These are phyloP conservation scores for Hirtodrosophila trivittata DNA, from an alignment of 2,888 invertebrate species.

Conservation along the genomic window DNA sequence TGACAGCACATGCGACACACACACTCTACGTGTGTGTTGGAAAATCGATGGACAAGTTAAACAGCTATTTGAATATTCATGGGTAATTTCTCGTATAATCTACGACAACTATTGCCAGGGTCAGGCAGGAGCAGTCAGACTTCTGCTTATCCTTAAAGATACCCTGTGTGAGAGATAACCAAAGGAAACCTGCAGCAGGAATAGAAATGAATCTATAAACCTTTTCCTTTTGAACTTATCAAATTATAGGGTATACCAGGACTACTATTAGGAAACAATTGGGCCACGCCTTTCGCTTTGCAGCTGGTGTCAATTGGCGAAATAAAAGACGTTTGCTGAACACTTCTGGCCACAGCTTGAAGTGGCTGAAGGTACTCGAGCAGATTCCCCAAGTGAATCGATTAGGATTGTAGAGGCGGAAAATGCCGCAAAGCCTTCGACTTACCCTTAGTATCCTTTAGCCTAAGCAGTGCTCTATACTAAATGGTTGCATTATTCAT, in stretches of 20 bases:
- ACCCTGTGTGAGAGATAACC: no score
- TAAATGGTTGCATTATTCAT: no score
- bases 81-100: background rate
- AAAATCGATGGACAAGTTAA: constrained; percentile 52
- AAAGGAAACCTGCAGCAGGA: no score
- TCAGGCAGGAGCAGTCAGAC: no score
- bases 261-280: constrained; percentile 36
- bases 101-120: no score
- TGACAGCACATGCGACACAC: constrained; percentile 26
- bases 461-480: no score
- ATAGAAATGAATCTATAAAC: constrained; percentile 23
- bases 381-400: background rate
- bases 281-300: constrained; percentile 33
- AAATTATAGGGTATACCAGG: constrained; percentile 57
- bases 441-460: no score
- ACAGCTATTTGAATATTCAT: constrained; percentile 29
- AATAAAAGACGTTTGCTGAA: constrained; percentile 64
- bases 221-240: constrained; percentile 47
- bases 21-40: background rate
- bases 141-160: no score
- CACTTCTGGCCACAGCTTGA: constrained; percentile 54
- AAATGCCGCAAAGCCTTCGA: no score
- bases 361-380: constrained; percentile 36
- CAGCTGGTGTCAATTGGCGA: constrained; percentile 39
- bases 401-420: no score